Evolutionary conservation across 2,113 vertebrate species (phyloP).

Genomic region (Tenebrosternarchus preto): DNA sequence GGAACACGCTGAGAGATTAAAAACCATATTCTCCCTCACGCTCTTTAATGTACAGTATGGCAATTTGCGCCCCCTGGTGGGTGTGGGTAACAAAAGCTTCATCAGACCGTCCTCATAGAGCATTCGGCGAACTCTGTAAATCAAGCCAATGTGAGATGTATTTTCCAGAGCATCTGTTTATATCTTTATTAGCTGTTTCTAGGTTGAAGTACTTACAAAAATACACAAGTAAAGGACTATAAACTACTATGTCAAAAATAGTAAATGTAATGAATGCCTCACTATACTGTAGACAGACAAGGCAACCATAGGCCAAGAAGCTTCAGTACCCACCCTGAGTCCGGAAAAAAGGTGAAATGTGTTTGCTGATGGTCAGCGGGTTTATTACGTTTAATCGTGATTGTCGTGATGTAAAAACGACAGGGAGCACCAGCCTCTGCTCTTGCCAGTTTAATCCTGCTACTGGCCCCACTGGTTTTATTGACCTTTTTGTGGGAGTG

Average conservation of each 20-base stretch:
- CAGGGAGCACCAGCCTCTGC: neutral
- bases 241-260: conserved; percentile 65
- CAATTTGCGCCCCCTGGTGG: conserved; percentile 69
- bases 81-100: conserved; percentile 39
- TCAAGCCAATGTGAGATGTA: conserved; percentile 57
- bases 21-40: conserved; percentile 34
- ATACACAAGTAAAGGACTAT: conserved; percentile 63
- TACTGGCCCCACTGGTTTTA: conserved; percentile 37
- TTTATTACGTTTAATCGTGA: conserved; percentile 47
- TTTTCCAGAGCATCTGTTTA: conserved; percentile 67
- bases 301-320: conserved; percentile 48
- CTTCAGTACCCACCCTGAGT: conserved; percentile 29
- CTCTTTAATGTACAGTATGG: neutral
- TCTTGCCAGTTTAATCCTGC: neutral
- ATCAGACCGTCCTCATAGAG: conserved; percentile 6
- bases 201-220: conserved; percentile 66
- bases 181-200: conserved; percentile 69
- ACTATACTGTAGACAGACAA: conserved; percentile 58
- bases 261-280: conserved; percentile 60
- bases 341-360: conserved; percentile 40
- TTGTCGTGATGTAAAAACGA: conserved; percentile 43
- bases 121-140: conserved; percentile 54
- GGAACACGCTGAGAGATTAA: conserved; percentile 51
- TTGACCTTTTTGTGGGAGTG: conserved; percentile 58
- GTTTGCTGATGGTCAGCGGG: conserved; percentile 36